These are phyloP conservation scores for Hepsetus odoe DNA, from an alignment of 2,113 vertebrate species.

Conservation along the genomic window DNA sequence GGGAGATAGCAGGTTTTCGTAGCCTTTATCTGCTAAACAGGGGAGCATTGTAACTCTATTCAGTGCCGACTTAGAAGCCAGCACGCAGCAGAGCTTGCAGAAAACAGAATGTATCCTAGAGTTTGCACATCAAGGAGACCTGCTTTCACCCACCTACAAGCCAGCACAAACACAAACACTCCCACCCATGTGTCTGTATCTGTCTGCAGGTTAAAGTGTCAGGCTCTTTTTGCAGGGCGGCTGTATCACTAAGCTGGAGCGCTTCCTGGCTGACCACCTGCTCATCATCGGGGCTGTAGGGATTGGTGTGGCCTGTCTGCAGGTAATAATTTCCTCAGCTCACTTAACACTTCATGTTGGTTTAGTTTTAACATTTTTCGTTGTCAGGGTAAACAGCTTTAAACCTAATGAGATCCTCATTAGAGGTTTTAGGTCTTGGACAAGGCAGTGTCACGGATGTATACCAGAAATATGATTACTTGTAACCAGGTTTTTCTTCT, in stretches of 20 bases:
- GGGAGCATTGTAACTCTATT: background rate
- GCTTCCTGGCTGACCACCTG: constrained; percentile 82
- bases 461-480: too few species aligned
- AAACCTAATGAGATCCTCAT: too few species aligned
- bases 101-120: background rate
- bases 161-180: background rate
- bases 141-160: constrained; percentile 9
- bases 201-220: background rate
- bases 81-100: background rate
- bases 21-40: constrained; percentile 16
- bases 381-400: too few species aligned
- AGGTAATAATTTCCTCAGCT: constrained; percentile 68
- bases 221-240: constrained; percentile 75
- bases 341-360: too few species aligned
- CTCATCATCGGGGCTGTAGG: constrained; percentile 84
- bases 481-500: too few species aligned
- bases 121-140: background rate
- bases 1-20: background rate
- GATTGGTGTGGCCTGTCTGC: constrained; percentile 84
- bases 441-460: too few species aligned
- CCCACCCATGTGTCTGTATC: background rate
- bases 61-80: background rate
- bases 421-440: too few species aligned
- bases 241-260: constrained; percentile 83
- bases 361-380: too few species aligned